phyloP scores from a whole-genome alignment of 2,888 invertebrate genomes.

The Drosophila affinis region DNA sequence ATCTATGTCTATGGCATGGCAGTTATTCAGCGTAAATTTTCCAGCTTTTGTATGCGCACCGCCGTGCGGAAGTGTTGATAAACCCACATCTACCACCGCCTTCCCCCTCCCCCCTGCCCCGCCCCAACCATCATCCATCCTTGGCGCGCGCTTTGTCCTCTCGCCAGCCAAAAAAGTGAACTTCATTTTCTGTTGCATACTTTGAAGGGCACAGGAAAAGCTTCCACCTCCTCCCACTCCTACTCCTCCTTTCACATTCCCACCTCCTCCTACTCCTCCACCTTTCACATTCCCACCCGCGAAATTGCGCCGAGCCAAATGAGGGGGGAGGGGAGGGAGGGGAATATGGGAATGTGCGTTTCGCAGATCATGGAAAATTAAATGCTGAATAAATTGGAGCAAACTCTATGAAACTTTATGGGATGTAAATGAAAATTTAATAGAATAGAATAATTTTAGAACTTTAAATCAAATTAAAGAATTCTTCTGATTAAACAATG shows the following conservation, averaged over 20 bases:
- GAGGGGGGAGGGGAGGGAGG: too few species aligned
- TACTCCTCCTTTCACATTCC: background rate
- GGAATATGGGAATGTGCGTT: background rate
- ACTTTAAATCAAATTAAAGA: too few species aligned
- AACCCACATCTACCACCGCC: conserved; percentile 42
- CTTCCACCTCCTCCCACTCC: background rate
- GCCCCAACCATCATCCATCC: background rate
- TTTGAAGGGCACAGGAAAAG: conserved; percentile 25
- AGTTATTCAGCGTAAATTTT: conserved; percentile 63
- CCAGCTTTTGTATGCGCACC: conserved; percentile 73
- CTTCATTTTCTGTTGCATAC: conserved; percentile 54
- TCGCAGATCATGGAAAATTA: background rate
- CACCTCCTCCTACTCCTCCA: background rate
- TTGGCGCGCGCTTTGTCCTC: background rate
- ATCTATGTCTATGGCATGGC: conserved; percentile 27
- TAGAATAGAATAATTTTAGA: background rate
- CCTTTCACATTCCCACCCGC: background rate
- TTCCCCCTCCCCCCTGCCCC: background rate
- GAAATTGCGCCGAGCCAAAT: too few species aligned
- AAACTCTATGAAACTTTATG: background rate
- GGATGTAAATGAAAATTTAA: background rate
- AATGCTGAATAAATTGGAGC: background rate
- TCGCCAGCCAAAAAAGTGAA: conserved; percentile 43
- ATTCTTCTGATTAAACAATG: too few species aligned
- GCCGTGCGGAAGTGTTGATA: conserved; percentile 77